Percentiles rank a stretch among this genome's conserved stretches.
phyloP scores from a whole-genome alignment of 2,797 vertebrate genomes.

The Falco columbarius region DNA sequence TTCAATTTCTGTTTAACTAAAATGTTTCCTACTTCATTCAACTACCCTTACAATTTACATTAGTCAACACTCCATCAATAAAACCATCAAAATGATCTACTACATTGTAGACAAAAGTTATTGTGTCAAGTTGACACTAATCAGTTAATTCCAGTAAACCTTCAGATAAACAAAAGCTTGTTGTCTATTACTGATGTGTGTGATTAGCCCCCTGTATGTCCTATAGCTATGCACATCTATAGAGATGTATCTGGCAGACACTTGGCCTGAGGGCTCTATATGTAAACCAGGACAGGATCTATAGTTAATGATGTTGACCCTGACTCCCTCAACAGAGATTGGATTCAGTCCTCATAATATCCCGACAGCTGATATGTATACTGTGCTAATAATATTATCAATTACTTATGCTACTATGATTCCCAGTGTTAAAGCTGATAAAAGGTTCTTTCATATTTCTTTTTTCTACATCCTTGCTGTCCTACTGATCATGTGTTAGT shows the following conservation, averaged over 20 bases:
- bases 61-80: constrained; percentile 89
- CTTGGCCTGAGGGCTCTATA: constrained; percentile 89
- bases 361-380: constrained; percentile 97
- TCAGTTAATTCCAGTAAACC: constrained; percentile 98
- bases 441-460: constrained; percentile 53
- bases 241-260: constrained; percentile 90
- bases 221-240: constrained; percentile 87
- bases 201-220: constrained; percentile 88
- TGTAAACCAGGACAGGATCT: constrained; percentile 84
- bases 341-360: constrained; percentile 97
- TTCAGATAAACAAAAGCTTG: constrained; percentile 92
- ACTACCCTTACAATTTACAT: constrained; percentile 75
- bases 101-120: constrained; percentile 85
- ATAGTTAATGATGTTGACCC: constrained; percentile 99
- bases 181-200: constrained; percentile 93
- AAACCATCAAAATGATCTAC: constrained; percentile 83
- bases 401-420: constrained; percentile 85
- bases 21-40: constrained; percentile 70
- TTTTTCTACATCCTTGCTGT: neutral
- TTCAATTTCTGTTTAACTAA: constrained; percentile 70
- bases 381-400: constrained; percentile 95
- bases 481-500: neutral
- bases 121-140: constrained; percentile 93
- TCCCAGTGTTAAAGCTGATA: constrained; percentile 59
- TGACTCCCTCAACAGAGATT: constrained; percentile 94